Base-by-base conservation (phyloP, 2,113 vertebrate genomes). In the Hippocampus guttulatus region DNA sequence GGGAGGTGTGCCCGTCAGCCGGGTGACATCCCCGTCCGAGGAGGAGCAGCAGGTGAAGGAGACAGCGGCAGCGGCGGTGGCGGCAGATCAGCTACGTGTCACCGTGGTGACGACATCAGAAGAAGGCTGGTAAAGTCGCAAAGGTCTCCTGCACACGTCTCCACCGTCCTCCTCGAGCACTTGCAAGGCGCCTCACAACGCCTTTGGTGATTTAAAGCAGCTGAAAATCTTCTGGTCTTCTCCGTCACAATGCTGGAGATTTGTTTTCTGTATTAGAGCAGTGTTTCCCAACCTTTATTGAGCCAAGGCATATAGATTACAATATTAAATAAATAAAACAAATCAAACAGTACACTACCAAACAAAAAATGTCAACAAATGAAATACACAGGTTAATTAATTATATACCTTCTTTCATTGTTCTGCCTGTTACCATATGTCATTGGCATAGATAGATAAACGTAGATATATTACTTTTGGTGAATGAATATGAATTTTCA, bases 141-240 rank as follows among this genome's bases (percentile, higher is more conserved):
- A 25, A 23, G 61, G 0, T 8, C 8, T 43, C 14, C 51, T 68
- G 64, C 69, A 62, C 75, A 75, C 74, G 76, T 77, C 74, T 86
- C 75, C 79, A 63, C 68, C 67, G 69, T 73, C 75, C 68, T 51
- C 68, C 61, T 51, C 3, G 38, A 85, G 86, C 81, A 86, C 81
- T 84, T 82, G 55, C 65, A 77, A 71, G 80, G 84, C 49, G 73
- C 81, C 83, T 90, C 85, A 76, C 77, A 81, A 83, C 75, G 86
- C 87, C 87, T 90, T 90, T 82, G 81, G 62, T 83, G 78, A 82
- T 38, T 27, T 66, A 67, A 83, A 87, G 88, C 85, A 91, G 87
- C 87, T 89, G 81, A 74, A 87, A 84, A 81, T 80, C 68, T 60
- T 82, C 75, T 25, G 64, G 71, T 85, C 77, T 82, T 86, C 84